Evolutionary conservation across 2,888 invertebrate genomes (phyloP).

Genomic region (Apotomis capreana): DNA sequence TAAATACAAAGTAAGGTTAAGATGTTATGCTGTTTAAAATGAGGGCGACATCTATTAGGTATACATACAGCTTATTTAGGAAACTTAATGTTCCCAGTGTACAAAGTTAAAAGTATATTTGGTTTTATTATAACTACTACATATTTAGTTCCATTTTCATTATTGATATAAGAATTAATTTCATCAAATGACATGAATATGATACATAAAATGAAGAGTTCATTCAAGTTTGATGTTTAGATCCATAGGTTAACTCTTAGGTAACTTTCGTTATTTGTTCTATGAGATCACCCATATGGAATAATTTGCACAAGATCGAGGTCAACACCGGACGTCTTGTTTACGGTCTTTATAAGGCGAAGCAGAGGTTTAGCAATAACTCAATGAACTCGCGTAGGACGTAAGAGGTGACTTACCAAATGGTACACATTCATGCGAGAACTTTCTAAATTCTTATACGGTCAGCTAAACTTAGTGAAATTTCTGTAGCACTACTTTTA

Average conservation of each 20-base stretch:
- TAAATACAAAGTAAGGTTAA: too few species aligned
- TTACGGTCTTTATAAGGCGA: constrained; percentile 28
- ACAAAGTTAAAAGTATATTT: too few species aligned
- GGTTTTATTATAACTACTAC: too few species aligned
- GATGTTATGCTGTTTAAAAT: too few species aligned
- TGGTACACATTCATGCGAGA: constrained; percentile 22
- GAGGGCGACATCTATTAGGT: too few species aligned
- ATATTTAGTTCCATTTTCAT: too few species aligned
- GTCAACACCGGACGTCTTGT: constrained; percentile 29
- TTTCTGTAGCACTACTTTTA: neutral
- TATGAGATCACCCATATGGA: constrained; percentile 29
- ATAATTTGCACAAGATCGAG: constrained; percentile 28
- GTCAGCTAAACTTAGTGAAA: neutral
- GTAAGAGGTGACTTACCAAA: constrained; percentile 36
- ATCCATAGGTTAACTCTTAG: constrained; percentile 26
- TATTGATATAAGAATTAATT: too few species aligned
- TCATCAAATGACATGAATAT: too few species aligned
- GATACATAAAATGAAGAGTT: too few species aligned
- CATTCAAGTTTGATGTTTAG: neutral
- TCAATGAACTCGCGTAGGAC: constrained; percentile 32
- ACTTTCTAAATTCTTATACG: neutral
- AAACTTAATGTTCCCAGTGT: too few species aligned
- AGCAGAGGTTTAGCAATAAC: constrained; percentile 25
- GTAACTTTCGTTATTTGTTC: constrained; percentile 17
- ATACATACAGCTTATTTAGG: too few species aligned